Base-by-base conservation (phyloP, 2,888 invertebrate genomes). In the Megaustenia siamemsis region DNA sequence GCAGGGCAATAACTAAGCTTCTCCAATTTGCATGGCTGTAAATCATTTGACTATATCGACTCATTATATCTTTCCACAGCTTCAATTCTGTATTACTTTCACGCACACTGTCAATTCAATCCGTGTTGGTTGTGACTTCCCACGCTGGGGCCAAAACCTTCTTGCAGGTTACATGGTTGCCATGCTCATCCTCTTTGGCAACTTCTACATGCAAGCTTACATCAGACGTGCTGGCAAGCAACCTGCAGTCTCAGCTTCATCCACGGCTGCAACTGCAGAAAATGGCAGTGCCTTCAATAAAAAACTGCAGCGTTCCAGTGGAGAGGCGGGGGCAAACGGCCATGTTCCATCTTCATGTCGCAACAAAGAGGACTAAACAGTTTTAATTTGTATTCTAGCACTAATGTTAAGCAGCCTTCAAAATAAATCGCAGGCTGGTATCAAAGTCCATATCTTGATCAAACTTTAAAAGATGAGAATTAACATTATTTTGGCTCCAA, bases 171-270 rank as follows among this genome's bases (percentile, higher is more conserved):
- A 97, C 97, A 98, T 98, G 94, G 97, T 98, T 86, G 96, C 97
- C 95, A 98, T 98, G 96, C 97, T 97, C 95, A 97, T 97, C 96
- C 96, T 98, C 81, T 98, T 98, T 95, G 97, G 97, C 93, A 97
- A 98, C 94, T 98, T 98, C 95, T 98, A 98, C 96, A 81, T 91
- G 82, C 90, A 92, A 78, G 87, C 91, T 8, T 92, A 92, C 85
- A 89, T 90, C 69, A 89, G 86, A 73, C 82, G 82, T n/a, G 76
- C 77, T 68, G 78, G 38, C 60, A 84, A 79, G 56, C 56, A 63
- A 10, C 32, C 53, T 24, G 73, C 79, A 43, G 38, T 77, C 53
- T 66, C 77, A 83, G 18, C 83, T 40, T 76, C 83, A 53, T 43
- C 63, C 21, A 21, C 60, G 15, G 15, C 79, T 12, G 24, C 63